These are phyloP conservation scores for Vidua chalybeata DNA, from an alignment of 2,113 vertebrate species.

Conservation along the genomic window DNA sequence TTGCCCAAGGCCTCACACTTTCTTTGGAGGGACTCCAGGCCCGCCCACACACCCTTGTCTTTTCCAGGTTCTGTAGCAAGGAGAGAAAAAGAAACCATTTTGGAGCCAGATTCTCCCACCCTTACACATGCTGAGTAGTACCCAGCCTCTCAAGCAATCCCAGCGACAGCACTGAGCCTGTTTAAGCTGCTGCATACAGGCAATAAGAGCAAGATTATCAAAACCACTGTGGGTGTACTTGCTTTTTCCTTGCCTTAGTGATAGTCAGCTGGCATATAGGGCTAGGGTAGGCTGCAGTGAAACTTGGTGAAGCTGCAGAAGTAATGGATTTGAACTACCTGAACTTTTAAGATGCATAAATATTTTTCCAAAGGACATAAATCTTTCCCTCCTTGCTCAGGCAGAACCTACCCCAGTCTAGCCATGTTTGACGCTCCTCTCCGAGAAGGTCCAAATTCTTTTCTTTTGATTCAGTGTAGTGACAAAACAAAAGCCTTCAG, in stretches of 20 bases:
- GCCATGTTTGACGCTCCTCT: not conserved
- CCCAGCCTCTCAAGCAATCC: not conserved
- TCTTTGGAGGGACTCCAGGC: slow-evolving; percentile 73
- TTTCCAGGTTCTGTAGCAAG: slow-evolving; percentile 71
- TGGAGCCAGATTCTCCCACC: slow-evolving; percentile 30
- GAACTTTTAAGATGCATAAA: not conserved
- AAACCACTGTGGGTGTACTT: not conserved
- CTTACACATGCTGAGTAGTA: slow-evolving; percentile 35
- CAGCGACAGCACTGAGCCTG: not conserved
- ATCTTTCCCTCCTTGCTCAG: not conserved
- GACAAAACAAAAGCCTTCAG: slow-evolving; percentile 27
- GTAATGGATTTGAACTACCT: not conserved
- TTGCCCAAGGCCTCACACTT: slow-evolving; percentile 81
- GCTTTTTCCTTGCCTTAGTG: not conserved
- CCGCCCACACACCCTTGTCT: slow-evolving; percentile 76
- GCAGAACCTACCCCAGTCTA: not conserved
- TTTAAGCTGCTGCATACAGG: not conserved
- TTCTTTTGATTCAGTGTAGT: not conserved
- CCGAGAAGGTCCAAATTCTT: not conserved
- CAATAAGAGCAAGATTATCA: not conserved
- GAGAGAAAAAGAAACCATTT: slow-evolving; percentile 40
- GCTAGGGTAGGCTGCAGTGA: not conserved
- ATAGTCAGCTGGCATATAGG: not conserved
- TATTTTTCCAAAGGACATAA: not conserved
- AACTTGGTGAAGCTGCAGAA: not conserved